Evolutionary conservation across 2,113 vertebrate genomes (phyloP).

Genomic region (Urocolius indicus): DNA sequence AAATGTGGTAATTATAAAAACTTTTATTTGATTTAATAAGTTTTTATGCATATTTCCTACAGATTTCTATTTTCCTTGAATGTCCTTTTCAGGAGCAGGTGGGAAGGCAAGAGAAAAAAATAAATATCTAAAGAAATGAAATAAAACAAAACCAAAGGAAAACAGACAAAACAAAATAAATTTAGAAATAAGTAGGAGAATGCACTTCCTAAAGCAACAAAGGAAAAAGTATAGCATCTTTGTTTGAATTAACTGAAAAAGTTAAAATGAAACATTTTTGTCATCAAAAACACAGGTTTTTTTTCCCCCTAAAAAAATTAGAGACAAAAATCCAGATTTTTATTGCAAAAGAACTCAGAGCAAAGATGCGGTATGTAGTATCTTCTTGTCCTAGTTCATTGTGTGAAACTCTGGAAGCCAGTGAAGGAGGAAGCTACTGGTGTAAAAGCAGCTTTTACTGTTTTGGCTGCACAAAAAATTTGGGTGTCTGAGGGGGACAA

Average conservation of each 20-base stretch:
- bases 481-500: background rate
- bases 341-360: background rate
- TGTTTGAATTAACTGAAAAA: background rate
- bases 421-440: background rate
- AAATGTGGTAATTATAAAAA: background rate
- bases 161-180: background rate
- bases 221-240: background rate
- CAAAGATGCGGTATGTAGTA: background rate
- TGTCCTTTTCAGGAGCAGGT: background rate
- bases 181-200: background rate
- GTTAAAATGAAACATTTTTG: background rate
- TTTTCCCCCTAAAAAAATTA: background rate
- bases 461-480: background rate
- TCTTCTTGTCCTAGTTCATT: background rate
- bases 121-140: background rate
- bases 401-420: background rate
- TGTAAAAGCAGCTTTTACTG: background rate
- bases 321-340: background rate
- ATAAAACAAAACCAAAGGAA: background rate
- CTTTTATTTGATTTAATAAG: background rate
- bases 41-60: background rate
- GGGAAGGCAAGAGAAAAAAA: background rate
- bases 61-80: background rate
- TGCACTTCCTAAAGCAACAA: background rate
- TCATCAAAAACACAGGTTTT: background rate